phyloP scores from a whole-genome alignment of 2,113 vertebrate species.

The Sebastes schlegelii region DNA sequence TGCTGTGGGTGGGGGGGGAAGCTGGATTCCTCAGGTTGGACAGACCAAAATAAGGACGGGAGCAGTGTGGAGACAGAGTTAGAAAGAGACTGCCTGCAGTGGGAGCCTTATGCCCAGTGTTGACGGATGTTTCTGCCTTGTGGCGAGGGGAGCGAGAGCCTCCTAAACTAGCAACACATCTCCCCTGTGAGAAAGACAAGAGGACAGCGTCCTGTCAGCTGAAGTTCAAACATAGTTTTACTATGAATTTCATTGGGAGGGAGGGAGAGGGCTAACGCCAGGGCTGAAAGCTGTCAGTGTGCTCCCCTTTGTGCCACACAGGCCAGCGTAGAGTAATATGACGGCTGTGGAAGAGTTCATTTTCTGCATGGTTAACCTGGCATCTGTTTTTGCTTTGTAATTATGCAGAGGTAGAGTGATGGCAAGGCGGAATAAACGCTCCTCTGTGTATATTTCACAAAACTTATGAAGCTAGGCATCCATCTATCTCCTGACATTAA shows the following conservation, averaged over 20 bases:
- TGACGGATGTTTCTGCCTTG: slow-evolving; percentile 74
- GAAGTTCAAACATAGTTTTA: slow-evolving; percentile 66
- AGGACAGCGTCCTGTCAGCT: slow-evolving; percentile 56
- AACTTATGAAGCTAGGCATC: slow-evolving; percentile 66
- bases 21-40: slow-evolving; percentile 69
- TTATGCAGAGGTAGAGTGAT: slow-evolving; percentile 73
- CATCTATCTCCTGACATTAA: slow-evolving; percentile 47
- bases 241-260: slow-evolving; percentile 21
- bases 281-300: slow-evolving; percentile 61
- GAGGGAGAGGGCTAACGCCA: slow-evolving; percentile 41
- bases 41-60: slow-evolving; percentile 68
- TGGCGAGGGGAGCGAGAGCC: slow-evolving; percentile 44
- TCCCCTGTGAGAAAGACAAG: slow-evolving; percentile 50
- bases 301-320: slow-evolving; percentile 64
- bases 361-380: slow-evolving; percentile 84
- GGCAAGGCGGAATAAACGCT: slow-evolving; percentile 64
- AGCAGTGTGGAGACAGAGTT: slow-evolving; percentile 33
- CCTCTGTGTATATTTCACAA: slow-evolving; percentile 68
- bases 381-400: slow-evolving; percentile 78
- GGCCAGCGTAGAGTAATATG: slow-evolving; percentile 56
- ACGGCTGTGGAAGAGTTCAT: slow-evolving; percentile 73
- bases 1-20: slow-evolving; percentile 28
- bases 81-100: slow-evolving; percentile 30
- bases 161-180: slow-evolving; percentile 56
- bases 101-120: slow-evolving; percentile 56